These are phyloP conservation scores for Chrysemys picta DNA, from an alignment of 2,113 vertebrate genomes.

Conservation along the genomic window DNA sequence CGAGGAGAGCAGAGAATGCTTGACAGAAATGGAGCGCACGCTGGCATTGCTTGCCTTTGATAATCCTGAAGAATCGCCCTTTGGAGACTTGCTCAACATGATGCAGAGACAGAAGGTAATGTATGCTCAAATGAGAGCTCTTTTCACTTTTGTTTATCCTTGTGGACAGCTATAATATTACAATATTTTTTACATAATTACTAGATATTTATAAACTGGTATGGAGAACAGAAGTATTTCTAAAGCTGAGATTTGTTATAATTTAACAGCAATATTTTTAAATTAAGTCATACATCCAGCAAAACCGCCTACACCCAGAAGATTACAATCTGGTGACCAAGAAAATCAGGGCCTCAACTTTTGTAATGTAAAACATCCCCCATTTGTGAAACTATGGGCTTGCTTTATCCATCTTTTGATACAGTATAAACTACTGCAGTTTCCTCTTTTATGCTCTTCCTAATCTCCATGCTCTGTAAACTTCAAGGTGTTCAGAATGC, in stretches of 20 bases:
- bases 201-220: fast-evolving
- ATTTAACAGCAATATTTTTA: background rate
- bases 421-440: background rate
- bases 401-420: background rate
- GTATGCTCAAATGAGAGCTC: background rate
- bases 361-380: background rate
- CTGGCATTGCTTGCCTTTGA: slow-evolving; percentile 96
- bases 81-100: slow-evolving; percentile 97
- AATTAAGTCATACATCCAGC: no score
- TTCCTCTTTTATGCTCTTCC: background rate
- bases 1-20: slow-evolving; percentile 96
- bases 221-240: background rate
- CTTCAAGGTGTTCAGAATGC: background rate
- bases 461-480: background rate
- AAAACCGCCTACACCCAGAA: no score
- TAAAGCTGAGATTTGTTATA: background rate
- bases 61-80: slow-evolving; percentile 96
- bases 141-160: background rate
- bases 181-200: background rate
- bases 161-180: background rate
- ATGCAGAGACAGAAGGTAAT: slow-evolving; percentile 97
- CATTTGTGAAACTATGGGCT: background rate
- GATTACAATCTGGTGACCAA: no score
- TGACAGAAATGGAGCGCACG: slow-evolving; percentile 97
- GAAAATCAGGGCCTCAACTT: background rate